Base-by-base conservation (phyloP, 2,113 vertebrate genomes). In the Syngnathus floridae region DNA sequence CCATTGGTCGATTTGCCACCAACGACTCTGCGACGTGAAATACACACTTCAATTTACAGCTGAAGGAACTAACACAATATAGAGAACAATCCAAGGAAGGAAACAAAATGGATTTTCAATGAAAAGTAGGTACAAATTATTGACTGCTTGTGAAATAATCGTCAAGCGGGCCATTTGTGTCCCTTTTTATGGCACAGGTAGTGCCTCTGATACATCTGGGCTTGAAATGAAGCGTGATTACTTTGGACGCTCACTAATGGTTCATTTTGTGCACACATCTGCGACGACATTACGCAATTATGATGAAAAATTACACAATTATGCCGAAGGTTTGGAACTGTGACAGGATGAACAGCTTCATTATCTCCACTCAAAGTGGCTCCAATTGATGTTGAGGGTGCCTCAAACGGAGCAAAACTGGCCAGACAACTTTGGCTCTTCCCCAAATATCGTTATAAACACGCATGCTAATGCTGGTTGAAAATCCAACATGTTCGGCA, bases 301-400 rank as follows among this genome's bases (percentile, higher is more conserved):
- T 55, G 45, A 65, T 63, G 61, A 68, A 36, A 61, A 6, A 38
- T 48, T 49, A 58, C 61, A 31, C 46, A 56, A 68, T 62, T 69
- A 26, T 64, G 59, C 67, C 64, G 66, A 40, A 38, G 67, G 21
- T 57, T 77, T 57, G 62, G 17, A 51, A 66, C 67, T 67, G 14
- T 1, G n/a, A 3, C 49, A 19, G 6, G 5, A 46, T 17, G 46
- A 61, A 12, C 51, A 49, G 57, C 63, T 73, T 52, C 62, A 46
- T 46, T 58, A 51, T 76, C 71, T 19, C 57, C 22, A 37, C 64
- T 80, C 65, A 78, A 76, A 76, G 68, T 65, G 67, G 36, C 37
- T 58, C 0, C 38, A 62, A 67, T 73, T 82, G 79, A 72, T 67
- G 75, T 74, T 73, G 36, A 65, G 67, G 72, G 70, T 69, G 40